Percentiles rank a stretch among this genome's conserved stretches.
Evolutionary conservation across 2,888 invertebrate species (phyloP).

Genomic region (Thyatira batis): DNA sequence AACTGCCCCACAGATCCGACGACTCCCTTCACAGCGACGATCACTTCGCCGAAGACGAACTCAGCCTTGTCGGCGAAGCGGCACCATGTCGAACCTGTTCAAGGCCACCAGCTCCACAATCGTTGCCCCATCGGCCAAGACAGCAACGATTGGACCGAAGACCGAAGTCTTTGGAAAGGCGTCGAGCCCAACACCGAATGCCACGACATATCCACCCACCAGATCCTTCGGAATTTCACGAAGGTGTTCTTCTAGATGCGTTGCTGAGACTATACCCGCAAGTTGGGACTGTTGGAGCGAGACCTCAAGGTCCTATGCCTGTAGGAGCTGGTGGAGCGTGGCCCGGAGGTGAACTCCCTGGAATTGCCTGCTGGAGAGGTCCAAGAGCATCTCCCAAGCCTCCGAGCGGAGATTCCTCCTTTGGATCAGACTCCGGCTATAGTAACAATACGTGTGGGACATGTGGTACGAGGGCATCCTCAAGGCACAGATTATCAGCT

Average conservation of each 20-base stretch:
- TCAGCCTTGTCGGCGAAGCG: conserved; percentile 81
- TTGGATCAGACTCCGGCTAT: conserved; percentile 93
- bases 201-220: conserved; percentile 84
- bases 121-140: conserved; percentile 81
- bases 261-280: conserved; percentile 87
- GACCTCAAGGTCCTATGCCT: conserved; percentile 69
- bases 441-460: conserved; percentile 91
- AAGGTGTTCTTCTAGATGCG: conserved; percentile 90
- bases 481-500: conserved; percentile 73
- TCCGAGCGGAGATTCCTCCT: conserved; percentile 88
- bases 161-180: conserved; percentile 79
- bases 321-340: conserved; percentile 86
- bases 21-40: conserved; percentile 87
- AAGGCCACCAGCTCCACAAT: conserved; percentile 76
- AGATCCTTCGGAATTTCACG: conserved; percentile 90
- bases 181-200: conserved; percentile 72
- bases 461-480: conserved; percentile 84
- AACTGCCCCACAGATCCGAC: conserved; percentile 85
- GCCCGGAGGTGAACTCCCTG: conserved; percentile 84
- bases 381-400: conserved; percentile 81
- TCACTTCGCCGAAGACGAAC: conserved; percentile 92
- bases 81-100: conserved; percentile 76
- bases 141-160: conserved; percentile 83
- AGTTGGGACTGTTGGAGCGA: conserved; percentile 85
- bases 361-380: conserved; percentile 83